Conservation (phyloP, 1,140 invertebrate species). For the Ridgeia piscesae region DNA sequence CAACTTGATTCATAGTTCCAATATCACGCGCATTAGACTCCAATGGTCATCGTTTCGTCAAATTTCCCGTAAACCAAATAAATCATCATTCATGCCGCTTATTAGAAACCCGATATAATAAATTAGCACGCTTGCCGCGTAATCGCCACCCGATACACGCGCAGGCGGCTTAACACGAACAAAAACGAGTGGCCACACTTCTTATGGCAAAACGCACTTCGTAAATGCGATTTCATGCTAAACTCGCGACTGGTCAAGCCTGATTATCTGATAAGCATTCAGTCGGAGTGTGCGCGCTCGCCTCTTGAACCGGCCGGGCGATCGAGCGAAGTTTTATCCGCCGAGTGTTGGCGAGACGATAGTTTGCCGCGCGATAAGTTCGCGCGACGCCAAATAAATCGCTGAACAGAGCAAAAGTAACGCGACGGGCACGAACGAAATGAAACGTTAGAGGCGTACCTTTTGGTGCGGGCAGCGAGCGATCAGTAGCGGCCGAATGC, state of each 20-base stretch:
- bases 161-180: not conserved
- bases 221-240: not conserved
- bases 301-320: not conserved
- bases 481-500: not conserved
- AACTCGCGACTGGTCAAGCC: not conserved
- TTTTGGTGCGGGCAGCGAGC: not conserved
- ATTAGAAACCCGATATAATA: not conserved
- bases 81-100: not conserved
- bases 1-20: not conserved
- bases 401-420: not conserved
- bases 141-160: not conserved
- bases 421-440: not conserved
- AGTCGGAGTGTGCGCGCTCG: not conserved
- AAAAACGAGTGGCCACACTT: not conserved
- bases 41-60: not conserved
- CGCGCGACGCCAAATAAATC: not conserved
- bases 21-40: not conserved
- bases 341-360: not conserved
- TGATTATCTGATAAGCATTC: not conserved
- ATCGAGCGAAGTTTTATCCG: not conserved
- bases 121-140: not conserved
- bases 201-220: not conserved
- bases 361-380: not conserved
- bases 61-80: not conserved
- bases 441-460: not conserved